Evolutionary conservation across 2,888 invertebrate genomes (phyloP).

Genomic region (Archips crataeganus): DNA sequence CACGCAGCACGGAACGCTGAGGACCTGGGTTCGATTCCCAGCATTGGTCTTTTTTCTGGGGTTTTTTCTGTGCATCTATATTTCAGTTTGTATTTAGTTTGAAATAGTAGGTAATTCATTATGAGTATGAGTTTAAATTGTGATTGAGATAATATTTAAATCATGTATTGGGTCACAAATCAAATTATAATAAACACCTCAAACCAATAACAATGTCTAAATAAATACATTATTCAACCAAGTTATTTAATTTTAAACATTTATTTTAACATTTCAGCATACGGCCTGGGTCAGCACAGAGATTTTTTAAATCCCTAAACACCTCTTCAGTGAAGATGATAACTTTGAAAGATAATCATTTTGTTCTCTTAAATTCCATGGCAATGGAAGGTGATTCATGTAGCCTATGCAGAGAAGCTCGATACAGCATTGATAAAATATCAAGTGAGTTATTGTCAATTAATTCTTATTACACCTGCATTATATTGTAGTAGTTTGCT

Average conservation of each 20-base stretch:
- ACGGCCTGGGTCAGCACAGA: conserved; percentile 86
- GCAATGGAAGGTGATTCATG: conserved; percentile 98
- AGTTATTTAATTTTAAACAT: background rate
- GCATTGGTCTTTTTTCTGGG: no score
- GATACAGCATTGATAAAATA: conserved; percentile 87
- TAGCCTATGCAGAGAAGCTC: conserved; percentile 92
- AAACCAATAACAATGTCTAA: no score
- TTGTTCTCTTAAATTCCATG: conserved; percentile 98
- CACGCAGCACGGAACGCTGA: no score
- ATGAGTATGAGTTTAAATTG: no score
- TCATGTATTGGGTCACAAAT: no score
- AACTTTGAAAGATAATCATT: conserved; percentile 90
- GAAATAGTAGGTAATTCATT: no score
- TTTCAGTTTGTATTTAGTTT: no score
- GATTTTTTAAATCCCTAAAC: conserved; percentile 90
- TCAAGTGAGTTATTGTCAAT: conserved; percentile 80
- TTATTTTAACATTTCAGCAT: conserved; percentile 57
- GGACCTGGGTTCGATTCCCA: no score
- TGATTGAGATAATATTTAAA: no score
- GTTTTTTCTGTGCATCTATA: no score
- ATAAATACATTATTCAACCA: background rate
- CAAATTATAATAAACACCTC: no score
- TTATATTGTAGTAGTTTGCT: background rate
- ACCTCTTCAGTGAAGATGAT: conserved; percentile 90
- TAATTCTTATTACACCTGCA: background rate